Evolutionary conservation across 2,888 invertebrate genomes (phyloP).

Genomic region (Rotaria magnacalcarata): DNA sequence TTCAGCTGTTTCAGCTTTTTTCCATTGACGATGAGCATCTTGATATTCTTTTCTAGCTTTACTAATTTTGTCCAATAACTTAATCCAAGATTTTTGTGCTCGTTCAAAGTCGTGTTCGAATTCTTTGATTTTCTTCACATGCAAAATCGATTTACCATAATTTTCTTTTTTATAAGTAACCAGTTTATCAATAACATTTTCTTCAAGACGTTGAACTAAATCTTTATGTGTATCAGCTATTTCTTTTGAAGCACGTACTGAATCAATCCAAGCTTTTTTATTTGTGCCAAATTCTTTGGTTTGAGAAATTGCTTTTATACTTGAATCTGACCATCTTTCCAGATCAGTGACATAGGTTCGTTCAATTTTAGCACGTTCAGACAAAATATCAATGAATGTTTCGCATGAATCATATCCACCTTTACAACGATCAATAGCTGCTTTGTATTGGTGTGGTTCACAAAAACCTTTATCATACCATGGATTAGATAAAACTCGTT

Average conservation of each 20-base stretch:
- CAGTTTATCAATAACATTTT: constrained; percentile 26
- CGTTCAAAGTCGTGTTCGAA: constrained; percentile 25
- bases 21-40: background rate
- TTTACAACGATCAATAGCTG: constrained; percentile 23
- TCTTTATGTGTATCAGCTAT: background rate
- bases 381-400: background rate
- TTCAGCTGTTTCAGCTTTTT: constrained; percentile 19
- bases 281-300: background rate
- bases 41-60: background rate
- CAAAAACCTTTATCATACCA: constrained; percentile 99
- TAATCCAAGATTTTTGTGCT: constrained; percentile 6
- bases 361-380: background rate
- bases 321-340: constrained; percentile 3
- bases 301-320: background rate
- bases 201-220: background rate
- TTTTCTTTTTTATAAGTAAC: background rate
- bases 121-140: constrained; percentile 10
- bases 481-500: constrained; percentile 62
- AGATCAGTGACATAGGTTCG: background rate
- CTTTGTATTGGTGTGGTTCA: constrained; percentile 63
- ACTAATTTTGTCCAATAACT: constrained; percentile 5
- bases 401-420: constrained; percentile 31
- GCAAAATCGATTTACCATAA: constrained; percentile 21
- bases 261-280: background rate
- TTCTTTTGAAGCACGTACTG: background rate